phyloP scores from a whole-genome alignment of 2,113 vertebrate genomes.

The Laticauda laticaudata region DNA sequence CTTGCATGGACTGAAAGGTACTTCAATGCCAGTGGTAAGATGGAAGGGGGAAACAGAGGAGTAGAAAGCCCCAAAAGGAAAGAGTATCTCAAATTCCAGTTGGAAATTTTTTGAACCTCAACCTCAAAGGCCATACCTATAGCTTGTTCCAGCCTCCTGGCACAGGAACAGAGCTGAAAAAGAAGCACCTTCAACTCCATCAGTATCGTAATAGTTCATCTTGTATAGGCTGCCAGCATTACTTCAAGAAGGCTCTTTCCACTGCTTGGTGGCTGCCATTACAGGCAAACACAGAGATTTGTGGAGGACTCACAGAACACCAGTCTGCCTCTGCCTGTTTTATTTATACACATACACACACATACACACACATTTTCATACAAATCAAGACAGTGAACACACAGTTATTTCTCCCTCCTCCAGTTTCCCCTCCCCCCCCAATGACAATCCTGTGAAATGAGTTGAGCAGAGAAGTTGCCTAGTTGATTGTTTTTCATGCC shows the following conservation, averaged over 20 bases:
- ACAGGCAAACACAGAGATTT: background rate
- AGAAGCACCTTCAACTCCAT: background rate
- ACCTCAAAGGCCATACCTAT: background rate
- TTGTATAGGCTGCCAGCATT: background rate
- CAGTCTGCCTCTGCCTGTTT: background rate
- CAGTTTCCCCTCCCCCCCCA: background rate
- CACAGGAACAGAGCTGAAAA: background rate
- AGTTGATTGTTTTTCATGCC: background rate
- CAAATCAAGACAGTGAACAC: background rate
- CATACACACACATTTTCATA: background rate
- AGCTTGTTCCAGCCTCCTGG: background rate
- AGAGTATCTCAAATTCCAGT: background rate
- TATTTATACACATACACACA: background rate
- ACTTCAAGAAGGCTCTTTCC: background rate
- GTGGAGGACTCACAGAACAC: background rate
- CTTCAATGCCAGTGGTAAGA: background rate
- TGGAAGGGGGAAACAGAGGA: background rate
- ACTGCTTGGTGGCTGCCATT: background rate
- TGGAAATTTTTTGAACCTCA: background rate
- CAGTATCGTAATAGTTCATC: background rate
- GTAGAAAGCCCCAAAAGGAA: background rate
- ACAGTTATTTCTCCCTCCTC: background rate
- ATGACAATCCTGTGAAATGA: background rate
- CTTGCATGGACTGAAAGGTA: background rate
- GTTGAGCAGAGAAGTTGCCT: background rate